Evolutionary conservation across 2,797 vertebrate species (phyloP).

Genomic region (Lutjanus argentimaculatus): DNA sequence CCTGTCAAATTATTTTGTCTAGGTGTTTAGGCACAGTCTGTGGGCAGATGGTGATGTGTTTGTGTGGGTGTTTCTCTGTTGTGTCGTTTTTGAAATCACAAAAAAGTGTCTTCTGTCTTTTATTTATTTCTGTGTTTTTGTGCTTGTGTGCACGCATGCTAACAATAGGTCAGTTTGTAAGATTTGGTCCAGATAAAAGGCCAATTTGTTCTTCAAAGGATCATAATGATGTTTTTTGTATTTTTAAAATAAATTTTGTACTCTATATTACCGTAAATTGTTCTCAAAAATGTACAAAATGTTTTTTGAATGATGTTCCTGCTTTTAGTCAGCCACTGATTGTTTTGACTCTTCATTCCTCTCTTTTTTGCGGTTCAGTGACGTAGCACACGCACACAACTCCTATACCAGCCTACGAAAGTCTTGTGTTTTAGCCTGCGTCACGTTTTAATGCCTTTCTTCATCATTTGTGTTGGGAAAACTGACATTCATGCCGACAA

Average conservation of each 20-base stretch:
- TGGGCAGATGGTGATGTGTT: conserved; percentile 17
- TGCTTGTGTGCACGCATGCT: neutral
- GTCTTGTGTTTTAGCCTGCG: no score
- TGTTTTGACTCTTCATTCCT: neutral
- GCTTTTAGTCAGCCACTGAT: neutral
- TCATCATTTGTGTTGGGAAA: no score
- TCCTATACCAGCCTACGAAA: no score
- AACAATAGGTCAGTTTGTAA: neutral
- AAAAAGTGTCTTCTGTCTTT: neutral
- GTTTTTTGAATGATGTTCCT: neutral
- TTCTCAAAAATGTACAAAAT: neutral
- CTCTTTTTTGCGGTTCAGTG: no score
- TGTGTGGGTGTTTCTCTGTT: conserved; percentile 9
- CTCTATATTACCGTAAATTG: neutral
- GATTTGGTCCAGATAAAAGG: neutral
- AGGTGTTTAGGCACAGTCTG: conserved; percentile 1
- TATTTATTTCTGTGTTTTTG: neutral
- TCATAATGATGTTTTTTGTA: neutral
- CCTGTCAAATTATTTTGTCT: conserved; percentile 41
- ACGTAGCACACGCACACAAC: no score
- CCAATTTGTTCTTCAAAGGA: neutral
- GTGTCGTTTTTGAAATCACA: conserved; percentile 6
- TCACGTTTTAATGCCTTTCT: no score
- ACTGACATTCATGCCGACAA: no score
- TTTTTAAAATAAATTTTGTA: neutral